These are phyloP conservation scores for Paragorgia papillata DNA, from an alignment of 92 coral and sea anemone species.

Conservation along the genomic window DNA sequence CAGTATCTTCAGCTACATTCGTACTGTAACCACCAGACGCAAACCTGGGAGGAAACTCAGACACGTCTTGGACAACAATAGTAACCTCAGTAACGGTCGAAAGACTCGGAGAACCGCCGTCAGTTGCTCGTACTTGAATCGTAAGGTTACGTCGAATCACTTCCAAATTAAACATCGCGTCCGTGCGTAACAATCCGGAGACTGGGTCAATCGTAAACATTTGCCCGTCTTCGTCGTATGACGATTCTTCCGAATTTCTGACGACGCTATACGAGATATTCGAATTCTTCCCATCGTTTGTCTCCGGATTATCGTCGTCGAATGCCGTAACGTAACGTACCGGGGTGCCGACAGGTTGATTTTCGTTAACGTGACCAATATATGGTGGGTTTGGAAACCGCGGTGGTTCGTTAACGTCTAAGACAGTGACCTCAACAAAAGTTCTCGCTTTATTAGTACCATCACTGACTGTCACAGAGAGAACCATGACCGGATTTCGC, in stretches of 20 bases:
- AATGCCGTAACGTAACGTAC: conserved; percentile 85
- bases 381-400: conserved; percentile 78
- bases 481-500: conserved; percentile 59
- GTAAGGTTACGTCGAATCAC: conserved; percentile 48
- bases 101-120: conserved; percentile 69
- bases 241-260: neutral
- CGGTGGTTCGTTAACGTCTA: conserved; percentile 84
- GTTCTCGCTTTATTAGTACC: conserved; percentile 63
- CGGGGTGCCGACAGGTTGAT: conserved; percentile 59
- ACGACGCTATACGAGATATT: conserved; percentile 65
- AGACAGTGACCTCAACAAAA: conserved; percentile 69
- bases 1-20: conserved; percentile 75
- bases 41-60: conserved; percentile 80
- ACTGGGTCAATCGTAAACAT: conserved; percentile 62
- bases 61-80: conserved; percentile 64
- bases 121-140: conserved; percentile 75
- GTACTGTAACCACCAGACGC: conserved; percentile 47
- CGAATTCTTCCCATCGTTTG: conserved; percentile 60
- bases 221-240: conserved; percentile 62
- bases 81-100: conserved; percentile 60
- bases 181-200: conserved; percentile 62
- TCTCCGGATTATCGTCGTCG: conserved; percentile 76
- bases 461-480: conserved; percentile 71
- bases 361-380: conserved; percentile 74
- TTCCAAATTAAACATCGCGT: conserved; percentile 68